A percentile compares a stretch with the other conserved stretches of the same genome.
phyloP scores from a whole-genome alignment of 2,113 vertebrate species.

The Rana temporaria region DNA sequence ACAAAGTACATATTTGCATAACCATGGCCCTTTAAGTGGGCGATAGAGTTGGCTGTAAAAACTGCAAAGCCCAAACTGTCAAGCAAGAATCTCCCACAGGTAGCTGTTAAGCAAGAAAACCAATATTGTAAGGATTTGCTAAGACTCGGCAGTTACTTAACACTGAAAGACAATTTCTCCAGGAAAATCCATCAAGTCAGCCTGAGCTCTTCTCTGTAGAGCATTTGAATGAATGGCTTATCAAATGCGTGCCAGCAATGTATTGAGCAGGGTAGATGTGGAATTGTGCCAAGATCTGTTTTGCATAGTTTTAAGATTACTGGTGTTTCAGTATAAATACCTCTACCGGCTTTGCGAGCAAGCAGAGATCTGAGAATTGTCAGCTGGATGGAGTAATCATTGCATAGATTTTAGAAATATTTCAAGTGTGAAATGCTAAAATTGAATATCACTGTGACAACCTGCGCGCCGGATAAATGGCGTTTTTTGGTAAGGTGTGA shows the following conservation, averaged over 20 bases:
- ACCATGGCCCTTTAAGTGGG: neutral
- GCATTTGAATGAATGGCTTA: constrained; percentile 42
- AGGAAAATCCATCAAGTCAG: constrained; percentile 48
- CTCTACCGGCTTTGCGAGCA: neutral
- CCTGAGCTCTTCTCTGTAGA: constrained; percentile 30
- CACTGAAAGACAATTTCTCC: constrained; percentile 37
- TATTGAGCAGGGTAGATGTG: constrained; percentile 18
- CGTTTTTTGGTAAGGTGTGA: neutral
- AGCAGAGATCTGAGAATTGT: neutral
- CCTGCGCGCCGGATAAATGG: neutral
- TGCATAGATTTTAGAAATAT: neutral
- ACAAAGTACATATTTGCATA: too few relatives aligned
- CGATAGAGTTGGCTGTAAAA: neutral
- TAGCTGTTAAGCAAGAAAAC: constrained; percentile 42
- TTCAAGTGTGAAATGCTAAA: constrained; percentile 1
- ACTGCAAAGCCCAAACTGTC: neutral
- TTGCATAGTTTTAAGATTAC: constrained; percentile 24
- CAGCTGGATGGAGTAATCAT: constrained; percentile 1
- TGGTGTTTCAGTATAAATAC: neutral
- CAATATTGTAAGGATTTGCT: constrained; percentile 51
- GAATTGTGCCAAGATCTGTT: constrained; percentile 13
- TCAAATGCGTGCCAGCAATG: constrained; percentile 37
- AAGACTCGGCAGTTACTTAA: constrained; percentile 48
- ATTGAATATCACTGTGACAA: neutral
- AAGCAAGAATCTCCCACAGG: constrained; percentile 36